Base-by-base conservation (phyloP, 64 coral and sea anemone species). In the Pocillopora damicornis region DNA sequence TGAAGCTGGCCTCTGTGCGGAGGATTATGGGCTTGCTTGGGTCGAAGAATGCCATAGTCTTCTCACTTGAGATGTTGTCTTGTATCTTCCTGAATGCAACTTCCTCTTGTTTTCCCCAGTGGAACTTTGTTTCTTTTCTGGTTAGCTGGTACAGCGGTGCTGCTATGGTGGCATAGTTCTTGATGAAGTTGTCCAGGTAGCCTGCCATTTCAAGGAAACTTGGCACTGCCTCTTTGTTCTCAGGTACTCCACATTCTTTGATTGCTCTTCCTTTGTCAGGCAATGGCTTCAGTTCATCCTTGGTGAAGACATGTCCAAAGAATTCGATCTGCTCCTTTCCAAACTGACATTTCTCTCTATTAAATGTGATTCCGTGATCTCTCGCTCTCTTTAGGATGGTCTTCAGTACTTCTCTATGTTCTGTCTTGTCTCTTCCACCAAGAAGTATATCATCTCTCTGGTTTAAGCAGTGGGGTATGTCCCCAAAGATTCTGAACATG, bases 201-300 rank as follows among this genome's bases (percentile, higher is more conserved):
- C 42, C 42, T 45, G 56, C 42, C 84, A 93, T 93, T 14, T 80
- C 87, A 4, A 94, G 61, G 59, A 94, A 89, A 37, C 92, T 89
- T 6, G 87, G n/a, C 0, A 89, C 92, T 9, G 37, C 74, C 25
- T 78, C 11, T 38, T 2, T 78, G 25, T 37, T 78, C 35, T 45
- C 15, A 7, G 76, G 76, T 78, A 45, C 37, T 78, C 35, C 25
- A 10, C 35, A 45, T 2, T 78, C 1, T 45, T 78, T 78, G 0
- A 78, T 38, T 35, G 37, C 9, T 37, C 45, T 45, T 37, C 9
- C 76, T 45, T 78, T 78, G 4, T 78, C 76, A 10, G 76, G 76
- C 1, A 35, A 45, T 78, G 76, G 76, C 42, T 78, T 45, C 2
- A 37, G 76, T 78, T 11, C 37, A 45, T 78, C 37, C 12, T 78